phyloP scores from a whole-genome alignment of 53 echinoderm and acorn worm species.

The Paracentrotus lividus region DNA sequence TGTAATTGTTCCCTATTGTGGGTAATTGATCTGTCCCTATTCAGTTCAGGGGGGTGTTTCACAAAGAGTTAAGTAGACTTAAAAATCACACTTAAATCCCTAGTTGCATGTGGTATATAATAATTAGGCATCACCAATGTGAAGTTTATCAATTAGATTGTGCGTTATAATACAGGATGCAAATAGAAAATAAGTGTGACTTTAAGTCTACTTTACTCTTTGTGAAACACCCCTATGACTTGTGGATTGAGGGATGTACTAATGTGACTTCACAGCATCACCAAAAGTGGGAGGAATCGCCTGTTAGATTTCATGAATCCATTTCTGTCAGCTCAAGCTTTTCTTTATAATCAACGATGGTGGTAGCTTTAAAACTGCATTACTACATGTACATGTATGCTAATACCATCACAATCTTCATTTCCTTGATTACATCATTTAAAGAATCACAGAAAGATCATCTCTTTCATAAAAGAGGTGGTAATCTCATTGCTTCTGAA shows the following conservation, averaged over 20 bases:
- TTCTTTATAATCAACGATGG: neutral
- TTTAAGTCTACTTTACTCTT: no score
- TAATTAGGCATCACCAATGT: no score
- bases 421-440: neutral
- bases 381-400: neutral
- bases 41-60: no score
- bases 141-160: no score
- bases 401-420: neutral
- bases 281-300: constrained; percentile 4
- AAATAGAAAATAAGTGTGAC: no score
- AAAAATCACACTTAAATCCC: no score
- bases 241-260: neutral
- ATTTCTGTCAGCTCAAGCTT: neutral
- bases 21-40: constrained; percentile 49
- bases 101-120: no score
- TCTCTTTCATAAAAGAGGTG: neutral
- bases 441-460: neutral
- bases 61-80: no score
- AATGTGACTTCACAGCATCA: constrained; percentile 16
- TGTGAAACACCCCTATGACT: no score
- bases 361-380: neutral
- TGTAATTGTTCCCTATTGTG: constrained; percentile 48
- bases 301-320: neutral
- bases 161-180: no score
- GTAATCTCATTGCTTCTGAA: neutral